phyloP scores from a whole-genome alignment of 37 sponge, comb jelly and placozoan genomes.

The Spongilla lacustris region DNA sequence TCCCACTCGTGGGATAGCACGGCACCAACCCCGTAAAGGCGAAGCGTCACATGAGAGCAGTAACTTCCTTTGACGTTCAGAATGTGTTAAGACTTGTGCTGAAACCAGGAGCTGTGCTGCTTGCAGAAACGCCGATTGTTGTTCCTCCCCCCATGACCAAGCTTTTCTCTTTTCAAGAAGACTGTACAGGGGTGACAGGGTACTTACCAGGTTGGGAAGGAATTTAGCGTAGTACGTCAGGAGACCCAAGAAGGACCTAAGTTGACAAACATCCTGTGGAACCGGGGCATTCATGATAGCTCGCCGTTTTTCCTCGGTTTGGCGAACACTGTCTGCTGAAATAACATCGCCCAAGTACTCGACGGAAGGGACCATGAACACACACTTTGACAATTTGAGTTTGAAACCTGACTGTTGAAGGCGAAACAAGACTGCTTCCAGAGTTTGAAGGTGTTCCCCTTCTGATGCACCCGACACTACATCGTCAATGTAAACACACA shows the following conservation, averaged over 20 bases:
- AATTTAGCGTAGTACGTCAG: constrained; percentile 36
- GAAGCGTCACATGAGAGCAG: constrained; percentile 29
- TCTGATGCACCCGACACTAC: constrained; percentile 28
- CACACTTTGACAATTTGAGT: constrained; percentile 12
- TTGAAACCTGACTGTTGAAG: background rate
- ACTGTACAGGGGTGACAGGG: constrained; percentile 15
- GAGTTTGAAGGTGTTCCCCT: constrained; percentile 9
- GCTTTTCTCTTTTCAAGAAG: background rate
- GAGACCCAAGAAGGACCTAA: constrained; percentile 20
- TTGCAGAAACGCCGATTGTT: constrained; percentile 29
- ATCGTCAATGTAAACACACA: constrained; percentile 57
- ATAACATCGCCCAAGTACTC: constrained; percentile 19
- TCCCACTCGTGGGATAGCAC: constrained; percentile 26
- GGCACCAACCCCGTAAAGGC: constrained; percentile 37
- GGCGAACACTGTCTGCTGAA: constrained; percentile 11
- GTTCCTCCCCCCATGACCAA: constrained; percentile 19
- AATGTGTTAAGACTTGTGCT: constrained; percentile 12
- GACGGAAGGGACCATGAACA: constrained; percentile 12
- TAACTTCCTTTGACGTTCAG: constrained; percentile 8
- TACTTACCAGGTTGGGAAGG: background rate
- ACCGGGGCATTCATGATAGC: constrained; percentile 19
- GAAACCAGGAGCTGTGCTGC: constrained; percentile 37
- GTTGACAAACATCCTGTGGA: constrained; percentile 28
- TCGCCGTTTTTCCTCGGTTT: constrained; percentile 5
- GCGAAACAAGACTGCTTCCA: constrained; percentile 10